phyloP scores from a whole-genome alignment of 2,888 invertebrate species.

The Lasiommata megera region DNA sequence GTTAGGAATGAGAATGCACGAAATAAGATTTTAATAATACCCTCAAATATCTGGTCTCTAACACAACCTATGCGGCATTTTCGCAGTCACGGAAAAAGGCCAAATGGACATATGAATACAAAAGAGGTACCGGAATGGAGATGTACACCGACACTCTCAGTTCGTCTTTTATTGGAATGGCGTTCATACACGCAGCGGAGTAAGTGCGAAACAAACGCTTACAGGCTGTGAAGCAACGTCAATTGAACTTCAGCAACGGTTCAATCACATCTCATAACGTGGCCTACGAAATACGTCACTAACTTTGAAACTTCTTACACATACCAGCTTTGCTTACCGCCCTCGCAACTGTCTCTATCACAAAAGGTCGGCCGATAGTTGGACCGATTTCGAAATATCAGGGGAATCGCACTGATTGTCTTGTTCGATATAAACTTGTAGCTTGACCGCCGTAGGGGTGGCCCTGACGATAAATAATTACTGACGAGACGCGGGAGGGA shows the following conservation, averaged over 20 bases:
- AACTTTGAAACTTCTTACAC: constrained; percentile 48
- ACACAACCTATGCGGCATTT: constrained; percentile 66
- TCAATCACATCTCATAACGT: constrained; percentile 21
- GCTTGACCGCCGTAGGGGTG: too few relatives aligned
- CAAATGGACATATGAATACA: constrained; percentile 99
- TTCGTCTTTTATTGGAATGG: constrained; percentile 98
- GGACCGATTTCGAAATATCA: too few relatives aligned
- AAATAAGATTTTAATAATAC: constrained; percentile 33
- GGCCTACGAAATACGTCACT: constrained; percentile 47
- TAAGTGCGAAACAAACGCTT: constrained; percentile 87
- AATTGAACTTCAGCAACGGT: constrained; percentile 42
- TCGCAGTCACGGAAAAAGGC: constrained; percentile 96
- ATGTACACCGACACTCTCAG: constrained; percentile 99
- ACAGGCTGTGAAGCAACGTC: constrained; percentile 56
- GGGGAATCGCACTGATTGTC: too few relatives aligned
- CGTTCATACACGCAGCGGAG: constrained; percentile 99
- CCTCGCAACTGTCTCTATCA: neutral
- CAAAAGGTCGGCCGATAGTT: neutral
- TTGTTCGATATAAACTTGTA: too few relatives aligned
- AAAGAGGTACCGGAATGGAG: constrained; percentile 99
- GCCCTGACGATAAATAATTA: too few relatives aligned
- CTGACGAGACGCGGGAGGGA: too few relatives aligned
- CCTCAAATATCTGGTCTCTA: constrained; percentile 39
- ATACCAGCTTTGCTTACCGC: constrained; percentile 40
- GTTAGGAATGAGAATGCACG: neutral